phyloP scores from a whole-genome alignment of 2,113 vertebrate species.

The Corythaixoides concolor region DNA sequence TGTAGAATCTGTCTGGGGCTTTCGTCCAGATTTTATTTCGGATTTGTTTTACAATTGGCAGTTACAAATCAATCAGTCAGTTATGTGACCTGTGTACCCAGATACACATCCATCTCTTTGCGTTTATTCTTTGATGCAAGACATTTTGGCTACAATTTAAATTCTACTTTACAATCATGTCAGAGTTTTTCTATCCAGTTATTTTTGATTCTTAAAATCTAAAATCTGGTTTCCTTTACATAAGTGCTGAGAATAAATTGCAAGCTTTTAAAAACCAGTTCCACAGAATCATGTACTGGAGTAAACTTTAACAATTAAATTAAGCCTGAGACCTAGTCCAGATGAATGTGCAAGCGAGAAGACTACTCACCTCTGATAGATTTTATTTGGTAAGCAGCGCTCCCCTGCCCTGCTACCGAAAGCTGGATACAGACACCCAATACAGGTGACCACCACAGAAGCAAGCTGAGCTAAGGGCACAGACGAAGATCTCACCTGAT shows the following conservation, averaged over 20 bases:
- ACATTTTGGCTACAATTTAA: neutral
- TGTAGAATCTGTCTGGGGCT: neutral
- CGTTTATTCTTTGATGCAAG: neutral
- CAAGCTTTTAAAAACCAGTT: neutral
- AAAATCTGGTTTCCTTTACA: neutral
- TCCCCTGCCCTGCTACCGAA: accelerated
- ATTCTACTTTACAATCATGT: neutral
- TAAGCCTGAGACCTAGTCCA: neutral
- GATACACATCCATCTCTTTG: neutral
- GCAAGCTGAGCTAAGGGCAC: neutral
- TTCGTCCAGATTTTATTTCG: neutral
- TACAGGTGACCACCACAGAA: neutral
- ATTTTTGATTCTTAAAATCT: neutral
- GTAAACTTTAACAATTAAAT: neutral
- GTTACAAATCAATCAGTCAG: neutral
- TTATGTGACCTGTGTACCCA: accelerated
- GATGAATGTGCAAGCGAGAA: neutral
- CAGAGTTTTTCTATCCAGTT: neutral
- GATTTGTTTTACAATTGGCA: neutral
- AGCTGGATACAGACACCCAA: neutral
- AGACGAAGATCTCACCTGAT: neutral
- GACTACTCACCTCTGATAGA: neutral
- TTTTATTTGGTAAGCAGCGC: neutral
- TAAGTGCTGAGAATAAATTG: neutral
- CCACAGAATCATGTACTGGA: neutral